A percentile compares a stretch with the other conserved stretches of the same genome.
Evolutionary conservation across 2,888 invertebrate species (phyloP).

Genomic region (Drosophila paramelanica): DNA sequence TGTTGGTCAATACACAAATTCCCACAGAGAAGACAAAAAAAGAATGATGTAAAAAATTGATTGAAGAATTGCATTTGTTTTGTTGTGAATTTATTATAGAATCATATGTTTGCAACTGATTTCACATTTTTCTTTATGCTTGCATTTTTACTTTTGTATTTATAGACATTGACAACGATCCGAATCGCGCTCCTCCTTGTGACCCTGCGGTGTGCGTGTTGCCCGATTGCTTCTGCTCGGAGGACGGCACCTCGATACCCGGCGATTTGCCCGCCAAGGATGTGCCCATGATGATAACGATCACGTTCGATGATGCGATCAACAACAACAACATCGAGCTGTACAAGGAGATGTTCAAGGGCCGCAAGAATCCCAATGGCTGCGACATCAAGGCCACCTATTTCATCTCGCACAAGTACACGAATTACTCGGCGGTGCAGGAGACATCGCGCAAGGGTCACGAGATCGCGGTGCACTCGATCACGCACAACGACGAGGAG

Average conservation of each 20-base stretch:
- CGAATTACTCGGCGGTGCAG: slow-evolving; percentile 96
- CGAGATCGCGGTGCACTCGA: slow-evolving; percentile 96
- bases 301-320: slow-evolving; percentile 97
- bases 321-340: slow-evolving; percentile 97
- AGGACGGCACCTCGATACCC: slow-evolving; percentile 94
- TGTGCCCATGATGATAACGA: slow-evolving; percentile 97
- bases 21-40: background rate
- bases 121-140: slow-evolving; percentile 3
- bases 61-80: background rate
- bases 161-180: slow-evolving; percentile 95
- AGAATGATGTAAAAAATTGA: background rate
- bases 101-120: background rate
- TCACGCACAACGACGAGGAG: slow-evolving; percentile 97
- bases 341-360: slow-evolving; percentile 96
- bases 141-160: background rate
- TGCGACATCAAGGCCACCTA: slow-evolving; percentile 96
- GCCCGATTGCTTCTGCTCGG: slow-evolving; percentile 97
- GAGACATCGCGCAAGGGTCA: slow-evolving; percentile 96
- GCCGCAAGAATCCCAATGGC: slow-evolving; percentile 96
- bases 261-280: slow-evolving; percentile 93
- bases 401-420: slow-evolving; percentile 97
- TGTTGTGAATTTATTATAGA: background rate
- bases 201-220: slow-evolving; percentile 93
- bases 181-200: slow-evolving; percentile 95
- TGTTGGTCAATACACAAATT: slow-evolving; percentile 4